Evolutionary conservation across 2,888 invertebrate genomes (phyloP), one percentile per base, ranked within the genome.

Genomic region (Taenaris catops): DNA sequence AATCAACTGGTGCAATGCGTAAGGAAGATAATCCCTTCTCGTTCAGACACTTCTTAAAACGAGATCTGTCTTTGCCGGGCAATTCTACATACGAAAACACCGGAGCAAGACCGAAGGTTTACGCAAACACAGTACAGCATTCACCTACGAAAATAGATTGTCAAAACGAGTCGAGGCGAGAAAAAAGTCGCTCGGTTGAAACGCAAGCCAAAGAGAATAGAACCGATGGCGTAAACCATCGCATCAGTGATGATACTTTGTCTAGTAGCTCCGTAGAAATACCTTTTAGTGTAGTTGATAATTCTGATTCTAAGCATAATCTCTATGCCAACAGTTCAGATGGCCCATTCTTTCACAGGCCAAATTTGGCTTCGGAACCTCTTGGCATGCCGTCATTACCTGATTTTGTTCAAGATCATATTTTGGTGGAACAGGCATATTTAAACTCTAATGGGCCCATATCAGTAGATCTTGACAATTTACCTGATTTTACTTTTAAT

Each of bases 391-490:
- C 92, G 1, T 92, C 92, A 4, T 66, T 95, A 48, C 96, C 96
- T 0, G 96, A 96, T 67, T 96, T 96, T 76, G 96, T 96, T 31
- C 96, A 96, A 66, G 96, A 96, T 72, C 96, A 96, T 72, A 89
- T 95, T 69, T 89, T 95, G 50, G 92, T 95, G 19, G 94, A 94
- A 61, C 93, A 94, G 54, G 91, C 91, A 44, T 93, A 92, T 67
- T 79, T 92, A 54, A 88, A 88, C 53, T 81, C 88, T 23, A 76
- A 83, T 48, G 74, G 80, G 14, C 86, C 84, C 25, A 80, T 88
- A 53, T 87, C 89, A 25, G 83, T 89, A 25, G 91, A 91, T 54
- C 71, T 91, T 47, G 90, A 91, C 55, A 91, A 91, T 73, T 78
- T 92, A 46, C 92, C 92, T 1, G 92, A 92, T 65, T 91, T 91